These are phyloP conservation scores for Cynaeus angustus DNA, from an alignment of 2,888 invertebrate species.

Conservation along the genomic window DNA sequence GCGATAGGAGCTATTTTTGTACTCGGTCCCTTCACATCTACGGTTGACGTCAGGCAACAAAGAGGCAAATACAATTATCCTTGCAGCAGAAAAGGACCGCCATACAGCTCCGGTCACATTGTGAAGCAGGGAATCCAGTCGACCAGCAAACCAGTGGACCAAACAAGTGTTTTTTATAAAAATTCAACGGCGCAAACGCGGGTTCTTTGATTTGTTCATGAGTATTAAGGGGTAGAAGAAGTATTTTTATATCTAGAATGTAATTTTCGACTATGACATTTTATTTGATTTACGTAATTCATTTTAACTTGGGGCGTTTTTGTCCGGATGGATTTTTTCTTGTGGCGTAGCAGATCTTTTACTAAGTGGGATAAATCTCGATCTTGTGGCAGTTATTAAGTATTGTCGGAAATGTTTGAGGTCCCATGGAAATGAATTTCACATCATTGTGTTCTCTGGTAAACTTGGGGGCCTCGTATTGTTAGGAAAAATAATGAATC, in stretches of 20 bases:
- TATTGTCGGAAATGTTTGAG: constrained; percentile 32
- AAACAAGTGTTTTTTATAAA: constrained; percentile 46
- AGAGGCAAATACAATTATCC: constrained; percentile 54
- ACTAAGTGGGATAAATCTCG: constrained; percentile 36
- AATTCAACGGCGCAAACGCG: constrained; percentile 62
- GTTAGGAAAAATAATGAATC: too few species aligned
- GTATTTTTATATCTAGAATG: constrained; percentile 51
- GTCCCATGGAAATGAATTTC: constrained; percentile 34
- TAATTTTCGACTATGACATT: constrained; percentile 57
- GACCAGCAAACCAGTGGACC: constrained; percentile 59
- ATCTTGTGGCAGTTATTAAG: constrained; percentile 22
- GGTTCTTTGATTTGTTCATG: constrained; percentile 65
- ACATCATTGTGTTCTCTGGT: constrained; percentile 47
- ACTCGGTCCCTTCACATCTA: constrained; percentile 67
- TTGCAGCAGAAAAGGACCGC: constrained; percentile 57
- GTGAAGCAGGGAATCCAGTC: constrained; percentile 62
- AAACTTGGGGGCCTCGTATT: too few species aligned
- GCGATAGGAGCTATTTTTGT: constrained; percentile 69
- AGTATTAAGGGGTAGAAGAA: constrained; percentile 49
- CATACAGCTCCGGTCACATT: constrained; percentile 64
- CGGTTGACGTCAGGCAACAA: constrained; percentile 66
- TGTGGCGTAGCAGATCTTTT: constrained; percentile 20
- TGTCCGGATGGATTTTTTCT: constrained; percentile 38
- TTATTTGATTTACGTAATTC: constrained; percentile 56
- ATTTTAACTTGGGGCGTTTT: constrained; percentile 50